Evolutionary conservation across 2,113 vertebrate genomes (phyloP).

Genomic region (Muntiacus muntjak): DNA sequence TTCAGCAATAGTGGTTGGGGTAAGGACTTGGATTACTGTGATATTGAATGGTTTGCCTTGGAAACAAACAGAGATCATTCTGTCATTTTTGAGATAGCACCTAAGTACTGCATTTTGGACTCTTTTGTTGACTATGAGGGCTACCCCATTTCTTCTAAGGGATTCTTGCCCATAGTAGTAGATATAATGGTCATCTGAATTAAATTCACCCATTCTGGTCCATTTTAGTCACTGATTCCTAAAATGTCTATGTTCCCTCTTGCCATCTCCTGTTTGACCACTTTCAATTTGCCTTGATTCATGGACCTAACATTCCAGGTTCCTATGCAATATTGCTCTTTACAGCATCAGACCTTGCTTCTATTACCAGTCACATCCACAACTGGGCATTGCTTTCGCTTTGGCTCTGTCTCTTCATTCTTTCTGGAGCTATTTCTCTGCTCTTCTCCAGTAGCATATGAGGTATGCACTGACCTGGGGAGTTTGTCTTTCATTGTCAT

Average conservation of each 20-base stretch:
- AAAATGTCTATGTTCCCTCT: background rate
- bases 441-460: background rate
- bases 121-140: background rate
- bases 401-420: background rate
- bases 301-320: background rate
- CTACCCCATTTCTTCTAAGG: background rate
- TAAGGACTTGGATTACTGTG: background rate
- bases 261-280: background rate
- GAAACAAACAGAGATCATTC: background rate
- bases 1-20: background rate
- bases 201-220: rapidly evolving
- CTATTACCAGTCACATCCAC: background rate
- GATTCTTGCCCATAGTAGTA: background rate
- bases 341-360: background rate
- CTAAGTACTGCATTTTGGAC: background rate
- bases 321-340: background rate
- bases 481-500: background rate
- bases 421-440: background rate
- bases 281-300: background rate
- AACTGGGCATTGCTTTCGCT: background rate
- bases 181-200: background rate
- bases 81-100: background rate
- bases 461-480: background rate
- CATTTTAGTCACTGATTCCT: background rate
- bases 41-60: background rate